A percentile compares a stretch with the other conserved stretches of the same genome.
phyloP scores from a whole-genome alignment of 35 echinoderm and acorn worm genomes.

The Heliocidaris tuberculata region DNA sequence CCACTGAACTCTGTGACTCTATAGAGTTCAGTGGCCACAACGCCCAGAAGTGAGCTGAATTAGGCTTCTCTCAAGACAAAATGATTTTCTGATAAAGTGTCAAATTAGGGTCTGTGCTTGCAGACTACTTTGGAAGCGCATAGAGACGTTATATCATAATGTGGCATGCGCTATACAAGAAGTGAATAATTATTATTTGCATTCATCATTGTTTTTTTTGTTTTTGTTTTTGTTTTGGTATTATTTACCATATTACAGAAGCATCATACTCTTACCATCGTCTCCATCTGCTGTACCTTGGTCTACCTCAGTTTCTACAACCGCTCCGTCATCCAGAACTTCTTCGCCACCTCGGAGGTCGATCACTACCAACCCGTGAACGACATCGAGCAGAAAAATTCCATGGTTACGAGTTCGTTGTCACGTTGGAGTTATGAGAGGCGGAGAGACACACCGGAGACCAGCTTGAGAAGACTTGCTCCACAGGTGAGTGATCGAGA shows the following conservation, averaged over 20 bases:
- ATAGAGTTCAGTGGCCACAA: no score
- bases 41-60: no score
- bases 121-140: no score
- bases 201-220: neutral
- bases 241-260: neutral
- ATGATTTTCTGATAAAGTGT: no score
- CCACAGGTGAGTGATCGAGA: neutral
- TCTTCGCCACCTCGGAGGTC: neutral
- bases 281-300: neutral
- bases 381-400: neutral
- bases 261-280: neutral
- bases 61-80: no score
- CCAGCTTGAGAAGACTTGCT: neutral
- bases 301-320: constrained; percentile 13
- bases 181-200: no score
- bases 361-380: neutral
- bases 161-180: no score
- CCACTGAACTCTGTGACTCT: no score
- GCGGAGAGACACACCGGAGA: neutral
- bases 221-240: neutral
- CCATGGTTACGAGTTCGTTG: neutral
- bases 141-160: no score
- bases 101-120: no score
- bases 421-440: neutral
- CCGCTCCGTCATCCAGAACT: neutral